Evolutionary conservation across 2,113 vertebrate species (phyloP).

Genomic region (Mustela lutreola): DNA sequence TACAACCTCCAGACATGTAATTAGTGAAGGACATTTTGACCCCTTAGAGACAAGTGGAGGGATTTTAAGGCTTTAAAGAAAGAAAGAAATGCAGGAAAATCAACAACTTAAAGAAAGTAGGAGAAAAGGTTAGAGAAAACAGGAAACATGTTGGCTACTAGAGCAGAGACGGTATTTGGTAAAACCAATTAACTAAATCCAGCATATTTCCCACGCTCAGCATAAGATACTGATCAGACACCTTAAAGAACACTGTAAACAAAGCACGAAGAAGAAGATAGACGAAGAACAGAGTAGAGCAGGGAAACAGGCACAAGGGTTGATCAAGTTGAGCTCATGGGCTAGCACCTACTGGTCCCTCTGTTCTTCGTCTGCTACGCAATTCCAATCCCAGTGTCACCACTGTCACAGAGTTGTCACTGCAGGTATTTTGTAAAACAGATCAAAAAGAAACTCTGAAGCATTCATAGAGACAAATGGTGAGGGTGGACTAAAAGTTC

Average conservation of each 20-base stretch:
- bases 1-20: slow-evolving; percentile 6
- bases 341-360: background rate
- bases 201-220: background rate
- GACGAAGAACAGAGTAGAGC: background rate
- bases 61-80: background rate
- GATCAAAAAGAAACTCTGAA: background rate
- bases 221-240: background rate
- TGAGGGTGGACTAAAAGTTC: background rate
- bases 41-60: background rate
- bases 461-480: background rate
- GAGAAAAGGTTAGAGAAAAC: background rate
- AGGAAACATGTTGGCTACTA: background rate
- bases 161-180: background rate
- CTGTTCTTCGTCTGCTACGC: background rate
- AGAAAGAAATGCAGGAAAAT: slow-evolving; percentile 33
- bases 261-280: background rate
- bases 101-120: background rate
- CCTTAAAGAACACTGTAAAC: background rate
- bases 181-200: slow-evolving; percentile 7
- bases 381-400: background rate
- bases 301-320: background rate
- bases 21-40: background rate
- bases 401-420: background rate
- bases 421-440: background rate
- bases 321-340: background rate